Evolutionary conservation across 2,797 vertebrate genomes (phyloP).

Genomic region (Bryconaethiops microstoma): DNA sequence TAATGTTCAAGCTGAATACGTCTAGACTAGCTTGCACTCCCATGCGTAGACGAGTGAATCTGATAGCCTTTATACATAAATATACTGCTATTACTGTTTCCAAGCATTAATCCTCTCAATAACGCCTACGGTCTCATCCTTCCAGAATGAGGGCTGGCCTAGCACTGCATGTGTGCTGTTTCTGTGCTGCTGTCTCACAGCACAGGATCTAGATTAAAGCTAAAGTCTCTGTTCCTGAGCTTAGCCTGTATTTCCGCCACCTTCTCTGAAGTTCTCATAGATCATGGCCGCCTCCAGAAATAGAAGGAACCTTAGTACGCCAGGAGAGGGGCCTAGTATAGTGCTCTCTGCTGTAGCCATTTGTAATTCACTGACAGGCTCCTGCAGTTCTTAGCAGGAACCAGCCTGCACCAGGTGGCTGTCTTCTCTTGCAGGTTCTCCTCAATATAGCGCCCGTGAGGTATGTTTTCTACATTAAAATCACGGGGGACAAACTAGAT

Average conservation of each 20-base stretch:
- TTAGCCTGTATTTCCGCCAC: background rate
- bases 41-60: slow-evolving; percentile 3
- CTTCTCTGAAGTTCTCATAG: background rate
- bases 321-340: background rate
- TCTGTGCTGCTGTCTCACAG: background rate
- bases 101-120: slow-evolving; percentile 28
- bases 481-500: background rate
- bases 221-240: background rate
- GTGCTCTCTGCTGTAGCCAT: background rate
- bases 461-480: too few relatives aligned
- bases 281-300: slow-evolving; percentile 7
- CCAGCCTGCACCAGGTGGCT: background rate
- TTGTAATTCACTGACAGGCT: slow-evolving; percentile 15
- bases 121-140: slow-evolving; percentile 32
- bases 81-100: slow-evolving; percentile 28
- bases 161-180: background rate
- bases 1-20: slow-evolving; percentile 17
- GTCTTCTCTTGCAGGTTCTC: background rate
- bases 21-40: slow-evolving; percentile 27
- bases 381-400: slow-evolving; percentile 7
- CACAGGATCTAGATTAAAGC: background rate
- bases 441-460: background rate
- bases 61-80: slow-evolving; percentile 38
- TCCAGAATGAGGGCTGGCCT: background rate
- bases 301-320: background rate